phyloP scores from a whole-genome alignment of 1,140 invertebrate species.

The Planococcus citri region DNA sequence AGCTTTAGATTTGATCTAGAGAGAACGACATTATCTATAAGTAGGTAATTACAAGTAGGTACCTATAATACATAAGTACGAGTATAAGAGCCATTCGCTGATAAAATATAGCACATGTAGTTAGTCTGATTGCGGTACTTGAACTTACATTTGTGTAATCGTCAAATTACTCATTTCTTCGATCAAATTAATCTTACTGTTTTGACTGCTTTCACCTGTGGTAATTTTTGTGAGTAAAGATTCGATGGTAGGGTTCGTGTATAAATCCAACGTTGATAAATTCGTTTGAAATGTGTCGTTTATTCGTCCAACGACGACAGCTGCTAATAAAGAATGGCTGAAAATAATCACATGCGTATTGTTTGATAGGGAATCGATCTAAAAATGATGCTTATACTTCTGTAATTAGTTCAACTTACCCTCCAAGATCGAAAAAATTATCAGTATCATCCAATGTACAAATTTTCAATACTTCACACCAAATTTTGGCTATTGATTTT shows the following conservation, averaged over 20 bases:
- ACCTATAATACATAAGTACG: not conserved
- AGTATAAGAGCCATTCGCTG: too few relatives aligned
- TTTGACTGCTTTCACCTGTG: not conserved
- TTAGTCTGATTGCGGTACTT: too few relatives aligned
- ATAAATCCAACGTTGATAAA: constrained; percentile 26
- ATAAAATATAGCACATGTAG: too few relatives aligned
- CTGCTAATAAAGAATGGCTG: constrained; percentile 39
- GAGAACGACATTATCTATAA: too few relatives aligned
- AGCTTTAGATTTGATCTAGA: constrained; percentile 25
- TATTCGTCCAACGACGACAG: constrained; percentile 35
- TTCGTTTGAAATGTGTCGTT: constrained; percentile 28
- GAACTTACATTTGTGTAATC: not conserved
- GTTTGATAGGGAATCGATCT: not conserved
- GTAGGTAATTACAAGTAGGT: not conserved
- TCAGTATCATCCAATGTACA: constrained; percentile 27
- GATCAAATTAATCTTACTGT: constrained; percentile 8
- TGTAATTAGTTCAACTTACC: constrained; percentile 28
- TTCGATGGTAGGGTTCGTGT: constrained; percentile 27
- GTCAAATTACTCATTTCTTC: constrained; percentile 23
- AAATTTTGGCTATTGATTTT: constrained; percentile 26
- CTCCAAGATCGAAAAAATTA: constrained; percentile 31
- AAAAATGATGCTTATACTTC: too few relatives aligned
- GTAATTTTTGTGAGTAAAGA: not conserved
- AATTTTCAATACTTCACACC: constrained; percentile 28
- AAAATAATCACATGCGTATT: constrained; percentile 19